Conservation (phyloP, 2,888 invertebrate genomes). For the Orthosia gothica region DNA sequence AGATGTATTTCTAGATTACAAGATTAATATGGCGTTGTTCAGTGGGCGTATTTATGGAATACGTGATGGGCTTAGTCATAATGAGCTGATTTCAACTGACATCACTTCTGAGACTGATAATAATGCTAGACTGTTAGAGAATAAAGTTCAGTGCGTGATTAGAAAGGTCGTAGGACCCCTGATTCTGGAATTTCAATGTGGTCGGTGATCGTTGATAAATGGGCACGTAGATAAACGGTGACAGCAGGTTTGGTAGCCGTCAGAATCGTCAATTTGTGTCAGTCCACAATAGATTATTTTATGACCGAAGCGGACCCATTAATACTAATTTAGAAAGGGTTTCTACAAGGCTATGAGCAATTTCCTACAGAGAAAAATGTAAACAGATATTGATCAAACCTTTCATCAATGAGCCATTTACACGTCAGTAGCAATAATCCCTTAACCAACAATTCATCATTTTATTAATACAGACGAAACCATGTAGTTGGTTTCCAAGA, state of each 20-base stretch:
- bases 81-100: slow-evolving; percentile 60
- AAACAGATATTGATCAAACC: slow-evolving; percentile 16
- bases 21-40: slow-evolving; percentile 62
- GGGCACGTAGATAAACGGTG: slow-evolving; percentile 12
- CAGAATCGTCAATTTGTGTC: slow-evolving; percentile 4
- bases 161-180: slow-evolving; percentile 50
- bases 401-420: background rate
- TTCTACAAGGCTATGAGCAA: background rate
- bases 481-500: background rate
- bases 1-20: slow-evolving; percentile 53
- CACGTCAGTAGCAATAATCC: background rate
- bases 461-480: background rate
- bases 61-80: slow-evolving; percentile 63
- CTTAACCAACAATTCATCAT: slow-evolving; percentile 7
- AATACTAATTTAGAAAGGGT: slow-evolving; percentile 19
- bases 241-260: slow-evolving; percentile 3
- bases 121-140: slow-evolving; percentile 34
- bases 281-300: slow-evolving; percentile 24
- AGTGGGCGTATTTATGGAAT: slow-evolving; percentile 68
- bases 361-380: background rate
- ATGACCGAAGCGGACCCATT: slow-evolving; percentile 11
- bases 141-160: slow-evolving; percentile 60
- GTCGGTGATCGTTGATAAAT: slow-evolving; percentile 36
- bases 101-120: slow-evolving; percentile 56
- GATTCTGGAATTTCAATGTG: slow-evolving; percentile 46